phyloP scores from a whole-genome alignment of 2,888 invertebrate genomes.

The Rhamphomyia laevipes region DNA sequence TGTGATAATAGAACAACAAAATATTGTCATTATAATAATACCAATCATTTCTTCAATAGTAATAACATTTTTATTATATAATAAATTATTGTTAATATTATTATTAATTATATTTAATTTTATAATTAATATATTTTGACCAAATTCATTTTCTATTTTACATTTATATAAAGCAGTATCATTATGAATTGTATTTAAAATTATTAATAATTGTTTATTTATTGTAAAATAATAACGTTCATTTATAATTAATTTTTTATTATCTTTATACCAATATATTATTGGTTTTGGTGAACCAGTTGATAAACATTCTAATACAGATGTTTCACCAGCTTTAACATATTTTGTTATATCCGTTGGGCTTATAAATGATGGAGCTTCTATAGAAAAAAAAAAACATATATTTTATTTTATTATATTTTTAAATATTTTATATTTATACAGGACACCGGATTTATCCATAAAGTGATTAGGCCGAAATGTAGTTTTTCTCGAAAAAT shows the following conservation, averaged over 20 bases:
- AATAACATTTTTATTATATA: constrained; percentile 28
- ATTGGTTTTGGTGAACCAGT: constrained; percentile 73
- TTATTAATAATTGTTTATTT: constrained; percentile 77
- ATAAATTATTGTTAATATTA: too few species aligned
- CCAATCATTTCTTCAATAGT: constrained; percentile 69
- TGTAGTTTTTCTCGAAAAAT: too few species aligned
- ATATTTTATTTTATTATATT: too few species aligned
- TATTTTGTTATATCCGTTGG: constrained; percentile 67
- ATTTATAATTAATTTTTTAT: constrained; percentile 46
- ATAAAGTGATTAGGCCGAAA: too few species aligned
- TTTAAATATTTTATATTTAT: too few species aligned
- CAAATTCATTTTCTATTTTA: constrained; percentile 76
- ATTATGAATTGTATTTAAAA: constrained; percentile 61
- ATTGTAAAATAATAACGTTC: constrained; percentile 79
- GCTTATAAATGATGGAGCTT: constrained; percentile 76
- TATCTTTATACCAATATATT: constrained; percentile 78
- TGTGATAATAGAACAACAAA: constrained; percentile 84
- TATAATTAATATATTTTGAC: constrained; percentile 41
- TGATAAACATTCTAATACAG: constrained; percentile 80
- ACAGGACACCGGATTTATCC: too few species aligned
- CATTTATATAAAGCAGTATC: constrained; percentile 87
- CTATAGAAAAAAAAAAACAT: too few species aligned
- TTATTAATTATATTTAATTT: constrained; percentile 36
- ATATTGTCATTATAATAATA: constrained; percentile 78
- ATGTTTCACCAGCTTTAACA: constrained; percentile 67